A percentile compares a stretch with the other conserved stretches of the same genome.
phyloP scores from a whole-genome alignment of 2,797 vertebrate species.

The Mastacembelus armatus region DNA sequence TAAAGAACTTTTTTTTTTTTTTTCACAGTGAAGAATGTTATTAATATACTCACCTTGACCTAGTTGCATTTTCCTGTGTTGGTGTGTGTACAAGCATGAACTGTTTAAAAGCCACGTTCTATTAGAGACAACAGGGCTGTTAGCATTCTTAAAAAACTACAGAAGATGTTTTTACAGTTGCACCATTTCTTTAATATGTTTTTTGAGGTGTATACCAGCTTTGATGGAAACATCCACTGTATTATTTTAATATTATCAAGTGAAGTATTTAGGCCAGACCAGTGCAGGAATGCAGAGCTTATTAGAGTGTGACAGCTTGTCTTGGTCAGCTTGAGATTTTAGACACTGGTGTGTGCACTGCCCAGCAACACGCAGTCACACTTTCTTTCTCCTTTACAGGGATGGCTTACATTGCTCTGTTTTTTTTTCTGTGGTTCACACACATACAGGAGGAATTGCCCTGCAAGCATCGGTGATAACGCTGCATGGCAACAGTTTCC shows the following conservation, averaged over 20 bases:
- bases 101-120: not conserved
- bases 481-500: conserved; percentile 45
- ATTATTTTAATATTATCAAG: conserved; percentile 51
- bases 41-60: conserved; percentile 22
- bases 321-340: conserved; percentile 68
- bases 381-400: conserved; percentile 21
- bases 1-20: conserved; percentile 23
- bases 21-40: conserved; percentile 2
- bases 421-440: conserved; percentile 24
- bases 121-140: not conserved
- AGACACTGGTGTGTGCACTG: conserved; percentile 61
- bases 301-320: conserved; percentile 76
- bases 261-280: conserved; percentile 61
- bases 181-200: not conserved
- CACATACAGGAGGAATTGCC: conserved; percentile 2
- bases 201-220: not conserved
- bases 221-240: conserved; percentile 15
- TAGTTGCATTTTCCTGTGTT: conserved; percentile 7
- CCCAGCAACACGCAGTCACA: conserved; percentile 62
- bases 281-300: conserved; percentile 72
- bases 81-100: conserved; percentile 21
- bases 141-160: not conserved
- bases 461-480: conserved; percentile 22
- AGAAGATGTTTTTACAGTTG: not conserved
- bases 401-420: too few species aligned